Evolutionary conservation across 2,113 vertebrate species (phyloP), one percentile per base, ranked within the genome.

Genomic region (Onychostoma macrolepis): DNA sequence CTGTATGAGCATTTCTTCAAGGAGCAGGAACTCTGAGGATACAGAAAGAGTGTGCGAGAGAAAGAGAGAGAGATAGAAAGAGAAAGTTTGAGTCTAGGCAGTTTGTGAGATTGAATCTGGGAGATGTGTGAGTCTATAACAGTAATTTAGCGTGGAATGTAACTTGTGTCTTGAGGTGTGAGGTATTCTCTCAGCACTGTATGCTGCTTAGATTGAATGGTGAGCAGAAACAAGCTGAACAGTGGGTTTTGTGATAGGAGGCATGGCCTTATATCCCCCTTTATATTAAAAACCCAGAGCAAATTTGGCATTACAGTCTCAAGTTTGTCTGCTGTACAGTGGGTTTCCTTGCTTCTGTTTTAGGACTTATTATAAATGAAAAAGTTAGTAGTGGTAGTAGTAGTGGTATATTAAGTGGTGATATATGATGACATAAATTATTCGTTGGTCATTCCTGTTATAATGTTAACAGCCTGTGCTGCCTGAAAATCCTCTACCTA

Each of bases 1-100:
- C 88, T 89, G 87, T 77, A 83, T 86, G 87, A 83, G 85, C 82
- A 84, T 50, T 87, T 85, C 38, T 87, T 17, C 38, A 33, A 65
- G 43, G 56, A 45, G 26, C 33, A 80, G 21, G 21, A 85, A 45
- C 69, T 67, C 79, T 26, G n/a, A 74, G 84, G 85, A 89, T 28
- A 78, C 2, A 63, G 65, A 85, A 28, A 53, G 30, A 80, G 12
- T 28, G 72, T 45, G 82, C 30, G 26, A 45, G 56, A 45, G 77
- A 79, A 50, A 89, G 79, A 74, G 50, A 89, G 63, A 38, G 78
- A 26, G 65, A 45, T 7, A 79, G 26, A 56, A 58, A 87, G 78
- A 80, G 53, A 80, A 71, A 36, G 24, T 61, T 77, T 63, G 38
- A 86, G 53, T 77, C 19, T 30, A 61, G 58, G 28, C 26, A 85